Conservation (phyloP, 2,113 vertebrate genomes). For the Sturnira hondurensis region DNA sequence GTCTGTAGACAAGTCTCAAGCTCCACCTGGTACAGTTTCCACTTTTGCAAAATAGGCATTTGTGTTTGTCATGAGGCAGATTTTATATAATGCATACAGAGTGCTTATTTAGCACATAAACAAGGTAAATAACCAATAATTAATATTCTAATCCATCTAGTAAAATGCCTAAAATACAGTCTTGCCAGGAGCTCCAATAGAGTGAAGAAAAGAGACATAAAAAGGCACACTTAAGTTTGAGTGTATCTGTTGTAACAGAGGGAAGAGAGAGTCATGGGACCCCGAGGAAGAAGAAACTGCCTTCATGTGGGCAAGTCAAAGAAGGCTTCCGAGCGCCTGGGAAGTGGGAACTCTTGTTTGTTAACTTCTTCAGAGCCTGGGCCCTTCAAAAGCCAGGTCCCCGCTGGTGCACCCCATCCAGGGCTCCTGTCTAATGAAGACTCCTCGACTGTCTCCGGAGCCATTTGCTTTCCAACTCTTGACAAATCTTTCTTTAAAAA, state of each 20-base stretch:
- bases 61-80: fast-evolving
- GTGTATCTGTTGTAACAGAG: fast-evolving
- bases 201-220: neutral
- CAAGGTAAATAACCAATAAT: neutral
- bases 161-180: neutral
- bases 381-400: neutral
- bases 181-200: neutral
- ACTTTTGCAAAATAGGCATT: neutral
- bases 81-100: neutral
- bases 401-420: fast-evolving
- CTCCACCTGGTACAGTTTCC: neutral
- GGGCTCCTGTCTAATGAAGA: neutral
- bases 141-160: neutral
- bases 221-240: neutral
- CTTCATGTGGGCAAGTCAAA: neutral
- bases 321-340: neutral
- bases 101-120: neutral
- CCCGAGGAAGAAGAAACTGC: fast-evolving
- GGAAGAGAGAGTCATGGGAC: neutral
- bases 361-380: neutral
- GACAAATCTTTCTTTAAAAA: neutral
- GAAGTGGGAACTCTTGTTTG: neutral
- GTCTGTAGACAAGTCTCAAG: neutral
- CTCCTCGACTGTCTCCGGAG: neutral
- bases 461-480: neutral